Percentiles rank a stretch among this genome's conserved stretches.
These are phyloP conservation scores for Apodemia zela DNA, from an alignment of 2,888 invertebrate genomes.

Conservation along the genomic window DNA sequence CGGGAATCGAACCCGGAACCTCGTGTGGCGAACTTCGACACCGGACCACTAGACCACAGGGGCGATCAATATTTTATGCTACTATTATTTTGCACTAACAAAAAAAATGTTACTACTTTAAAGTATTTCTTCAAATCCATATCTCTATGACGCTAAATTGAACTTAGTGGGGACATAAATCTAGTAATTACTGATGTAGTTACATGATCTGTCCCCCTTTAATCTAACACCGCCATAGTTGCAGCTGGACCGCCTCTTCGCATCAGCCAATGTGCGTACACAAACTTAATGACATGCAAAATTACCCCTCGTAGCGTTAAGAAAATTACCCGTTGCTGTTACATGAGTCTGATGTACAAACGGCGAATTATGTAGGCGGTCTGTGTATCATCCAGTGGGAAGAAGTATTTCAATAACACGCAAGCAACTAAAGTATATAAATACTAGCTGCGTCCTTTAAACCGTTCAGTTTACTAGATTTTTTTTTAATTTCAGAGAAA, in stretches of 20 bases:
- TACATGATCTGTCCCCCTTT: conserved; percentile 22
- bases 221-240: conserved; percentile 35
- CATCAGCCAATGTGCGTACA: conserved; percentile 40
- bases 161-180: background rate
- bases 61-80: no score
- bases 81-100: no score
- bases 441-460: no score
- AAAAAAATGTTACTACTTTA: no score
- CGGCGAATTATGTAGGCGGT: background rate
- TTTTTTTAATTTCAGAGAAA: no score
- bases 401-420: background rate
- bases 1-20: no score
- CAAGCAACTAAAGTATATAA: background rate
- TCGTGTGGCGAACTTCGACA: no score
- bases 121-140: no score
- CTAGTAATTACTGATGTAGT: background rate
- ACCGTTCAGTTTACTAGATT: no score
- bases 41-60: no score
- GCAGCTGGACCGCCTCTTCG: conserved; percentile 34
- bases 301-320: conserved; percentile 35
- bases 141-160: no score
- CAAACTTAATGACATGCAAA: conserved; percentile 38
- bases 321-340: conserved; percentile 34
- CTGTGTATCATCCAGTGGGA: conserved; percentile 1
- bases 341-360: conserved; percentile 14